Percentiles rank a stretch among this genome's conserved stretches.
These are phyloP conservation scores for Nyctibius grandis DNA, from an alignment of 2,797 vertebrate genomes.

Conservation along the genomic window DNA sequence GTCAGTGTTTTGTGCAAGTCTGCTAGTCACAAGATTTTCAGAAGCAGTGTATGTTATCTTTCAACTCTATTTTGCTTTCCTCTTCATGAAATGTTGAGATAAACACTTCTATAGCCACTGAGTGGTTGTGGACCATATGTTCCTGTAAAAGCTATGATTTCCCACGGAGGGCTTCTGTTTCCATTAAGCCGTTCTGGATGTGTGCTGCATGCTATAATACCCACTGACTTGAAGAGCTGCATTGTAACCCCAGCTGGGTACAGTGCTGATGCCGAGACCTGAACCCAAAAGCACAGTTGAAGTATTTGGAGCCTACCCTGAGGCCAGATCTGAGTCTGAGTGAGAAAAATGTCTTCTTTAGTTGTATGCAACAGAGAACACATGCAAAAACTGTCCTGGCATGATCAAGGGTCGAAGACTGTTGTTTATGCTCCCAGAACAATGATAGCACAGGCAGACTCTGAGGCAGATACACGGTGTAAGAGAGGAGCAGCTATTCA, in stretches of 20 bases:
- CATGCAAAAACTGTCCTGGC: neutral
- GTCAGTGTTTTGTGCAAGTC: neutral
- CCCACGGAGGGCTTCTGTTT: neutral
- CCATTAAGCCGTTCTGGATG: neutral
- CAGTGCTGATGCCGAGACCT: neutral
- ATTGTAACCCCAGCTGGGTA: neutral
- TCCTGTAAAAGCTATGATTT: constrained; percentile 1
- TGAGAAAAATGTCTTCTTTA: neutral
- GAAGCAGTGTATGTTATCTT: neutral
- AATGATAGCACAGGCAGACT: neutral
- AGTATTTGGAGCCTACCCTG: neutral
- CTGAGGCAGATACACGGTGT: neutral
- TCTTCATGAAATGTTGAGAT: neutral
- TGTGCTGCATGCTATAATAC: neutral
- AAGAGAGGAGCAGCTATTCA: neutral
- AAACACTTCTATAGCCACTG: neutral
- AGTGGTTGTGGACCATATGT: neutral
- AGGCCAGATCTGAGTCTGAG: neutral
- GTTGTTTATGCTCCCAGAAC: neutral
- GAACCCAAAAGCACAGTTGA: neutral
- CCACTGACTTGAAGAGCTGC: neutral
- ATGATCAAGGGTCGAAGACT: neutral
- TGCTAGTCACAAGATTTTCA: neutral
- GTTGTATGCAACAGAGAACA: neutral
- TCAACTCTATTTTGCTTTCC: neutral